phyloP scores from a whole-genome alignment of 1,140 invertebrate genomes.

The Musca vetustissima region DNA sequence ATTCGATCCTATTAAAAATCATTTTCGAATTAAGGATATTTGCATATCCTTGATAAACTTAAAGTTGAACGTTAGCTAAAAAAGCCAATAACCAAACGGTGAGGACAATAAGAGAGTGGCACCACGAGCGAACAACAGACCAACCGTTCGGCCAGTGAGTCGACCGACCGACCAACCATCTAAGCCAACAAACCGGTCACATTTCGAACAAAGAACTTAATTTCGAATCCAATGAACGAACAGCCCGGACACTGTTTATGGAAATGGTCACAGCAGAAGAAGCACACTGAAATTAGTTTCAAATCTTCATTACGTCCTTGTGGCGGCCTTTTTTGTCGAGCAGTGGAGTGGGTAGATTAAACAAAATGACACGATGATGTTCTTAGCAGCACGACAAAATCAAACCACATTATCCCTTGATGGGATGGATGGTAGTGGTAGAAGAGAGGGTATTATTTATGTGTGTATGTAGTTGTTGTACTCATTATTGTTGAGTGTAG shows the following conservation, averaged over 20 bases:
- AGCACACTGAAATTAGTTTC: conserved; percentile 13
- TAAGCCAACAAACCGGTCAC: background rate
- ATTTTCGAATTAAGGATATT: conserved; percentile 57
- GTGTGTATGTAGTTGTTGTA: too few relatives aligned
- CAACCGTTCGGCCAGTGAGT: too few relatives aligned
- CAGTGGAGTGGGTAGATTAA: conserved; percentile 7
- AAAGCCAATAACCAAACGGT: conserved; percentile 18
- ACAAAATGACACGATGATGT: conserved; percentile 12
- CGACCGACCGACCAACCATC: background rate
- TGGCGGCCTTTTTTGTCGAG: background rate
- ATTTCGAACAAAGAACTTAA: background rate
- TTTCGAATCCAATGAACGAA: background rate
- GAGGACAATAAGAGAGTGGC: conserved; percentile 38
- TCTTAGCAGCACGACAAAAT: conserved; percentile 16
- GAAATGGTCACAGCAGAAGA: too few relatives aligned
- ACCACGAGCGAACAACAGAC: too few relatives aligned
- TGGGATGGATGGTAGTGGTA: too few relatives aligned
- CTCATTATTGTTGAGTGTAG: too few relatives aligned
- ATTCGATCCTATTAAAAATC: conserved; percentile 57
- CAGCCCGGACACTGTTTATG: too few relatives aligned
- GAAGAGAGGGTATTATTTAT: too few relatives aligned
- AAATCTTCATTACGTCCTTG: background rate
- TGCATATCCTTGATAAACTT: conserved; percentile 56
- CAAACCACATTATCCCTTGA: background rate
- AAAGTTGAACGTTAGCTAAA: conserved; percentile 4